phyloP scores from a whole-genome alignment of 2,888 invertebrate genomes.

The Xestoiulus laeticollis region DNA sequence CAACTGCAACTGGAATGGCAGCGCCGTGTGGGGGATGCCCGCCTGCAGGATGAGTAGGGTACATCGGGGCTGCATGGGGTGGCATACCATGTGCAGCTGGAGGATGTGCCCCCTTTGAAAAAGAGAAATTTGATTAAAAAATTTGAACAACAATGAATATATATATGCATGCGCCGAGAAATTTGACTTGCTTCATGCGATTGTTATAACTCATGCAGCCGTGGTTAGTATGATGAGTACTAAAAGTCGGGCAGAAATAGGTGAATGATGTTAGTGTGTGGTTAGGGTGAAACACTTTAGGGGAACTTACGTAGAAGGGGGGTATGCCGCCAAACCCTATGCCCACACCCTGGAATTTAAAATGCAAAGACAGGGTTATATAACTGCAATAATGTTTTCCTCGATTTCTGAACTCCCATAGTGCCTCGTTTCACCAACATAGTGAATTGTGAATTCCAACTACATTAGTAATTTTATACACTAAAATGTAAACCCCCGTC shows the following conservation, averaged over 20 bases:
- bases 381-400: not conserved
- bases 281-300: constrained; percentile 7
- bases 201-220: not conserved
- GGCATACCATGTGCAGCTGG: not conserved
- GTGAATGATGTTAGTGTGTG: constrained; percentile 24
- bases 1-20: constrained; percentile 55
- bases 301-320: constrained; percentile 14
- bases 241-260: not conserved
- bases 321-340: not conserved
- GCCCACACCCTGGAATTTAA: not conserved
- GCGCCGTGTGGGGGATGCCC: constrained; percentile 48
- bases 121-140: not conserved
- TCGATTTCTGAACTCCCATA: not conserved
- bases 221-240: not conserved
- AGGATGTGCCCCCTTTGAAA: constrained; percentile 11
- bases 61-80: not conserved
- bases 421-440: not conserved
- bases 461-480: too few species aligned
- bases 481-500: too few species aligned
- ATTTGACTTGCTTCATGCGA: not conserved
- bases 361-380: not conserved
- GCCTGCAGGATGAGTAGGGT: constrained; percentile 39
- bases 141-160: not conserved
- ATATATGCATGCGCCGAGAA: not conserved
- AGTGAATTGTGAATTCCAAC: too few species aligned